Conservation (phyloP, 1,140 invertebrate genomes). For the Aphaenogaster rudis region DNA sequence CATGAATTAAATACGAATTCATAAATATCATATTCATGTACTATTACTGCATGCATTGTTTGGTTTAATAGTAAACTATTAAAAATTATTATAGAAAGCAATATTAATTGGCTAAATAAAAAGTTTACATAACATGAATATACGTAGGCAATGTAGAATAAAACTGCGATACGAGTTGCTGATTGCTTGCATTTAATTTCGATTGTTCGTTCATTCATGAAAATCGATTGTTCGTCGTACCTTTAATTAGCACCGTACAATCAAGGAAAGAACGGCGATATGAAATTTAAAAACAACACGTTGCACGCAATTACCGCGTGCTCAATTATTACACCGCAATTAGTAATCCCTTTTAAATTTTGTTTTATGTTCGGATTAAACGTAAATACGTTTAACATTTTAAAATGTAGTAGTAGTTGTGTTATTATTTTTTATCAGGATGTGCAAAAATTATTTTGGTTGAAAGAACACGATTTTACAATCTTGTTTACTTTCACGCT, state of each 20-base stretch:
- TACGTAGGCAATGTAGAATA: background rate
- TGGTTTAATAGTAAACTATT: background rate
- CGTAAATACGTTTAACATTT: background rate
- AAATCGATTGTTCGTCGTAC: slow-evolving; percentile 42
- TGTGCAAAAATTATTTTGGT: background rate
- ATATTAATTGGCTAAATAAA: slow-evolving; percentile 11
- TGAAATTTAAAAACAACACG: slow-evolving; percentile 62
- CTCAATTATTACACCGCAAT: slow-evolving; percentile 49
- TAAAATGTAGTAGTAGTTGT: background rate
- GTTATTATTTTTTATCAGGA: background rate
- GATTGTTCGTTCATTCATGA: slow-evolving; percentile 57
- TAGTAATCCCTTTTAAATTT: slow-evolving; percentile 28
- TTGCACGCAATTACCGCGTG: slow-evolving; percentile 31
- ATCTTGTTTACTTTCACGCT: too few species aligned
- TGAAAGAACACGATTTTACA: background rate
- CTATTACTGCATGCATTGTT: background rate
- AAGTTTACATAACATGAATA: slow-evolving; percentile 26
- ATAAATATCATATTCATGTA: background rate
- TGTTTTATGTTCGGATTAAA: slow-evolving; percentile 33
- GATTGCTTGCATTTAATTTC: slow-evolving; percentile 62
- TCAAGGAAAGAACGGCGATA: slow-evolving; percentile 29
- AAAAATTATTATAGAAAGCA: background rate
- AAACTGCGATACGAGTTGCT: slow-evolving; percentile 29
- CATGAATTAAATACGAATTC: background rate
- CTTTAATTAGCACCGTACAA: slow-evolving; percentile 47